Conservation (phyloP, 2,113 vertebrate genomes). For the Channa maculata region DNA sequence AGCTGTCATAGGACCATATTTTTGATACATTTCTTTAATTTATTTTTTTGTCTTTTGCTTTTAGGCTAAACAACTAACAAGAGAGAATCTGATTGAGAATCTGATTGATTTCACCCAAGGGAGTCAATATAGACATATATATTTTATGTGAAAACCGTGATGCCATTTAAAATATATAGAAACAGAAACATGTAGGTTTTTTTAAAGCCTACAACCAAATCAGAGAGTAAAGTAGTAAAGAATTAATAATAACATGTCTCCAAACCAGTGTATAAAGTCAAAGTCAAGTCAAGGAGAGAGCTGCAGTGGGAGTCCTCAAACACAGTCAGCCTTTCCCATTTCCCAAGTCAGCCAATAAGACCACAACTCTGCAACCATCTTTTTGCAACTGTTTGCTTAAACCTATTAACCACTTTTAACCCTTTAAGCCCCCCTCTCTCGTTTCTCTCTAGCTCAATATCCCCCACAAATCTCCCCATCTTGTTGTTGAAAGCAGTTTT, state of each 20-base stretch:
- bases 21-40: too few species aligned
- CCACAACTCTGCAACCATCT: constrained; percentile 43
- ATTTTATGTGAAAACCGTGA: too few species aligned
- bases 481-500: constrained; percentile 14
- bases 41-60: too few species aligned
- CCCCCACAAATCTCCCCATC: constrained; percentile 24
- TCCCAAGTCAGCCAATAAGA: constrained; percentile 40
- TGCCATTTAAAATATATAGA: neutral
- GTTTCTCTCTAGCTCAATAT: constrained; percentile 13
- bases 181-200: neutral
- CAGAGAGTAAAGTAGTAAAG: neutral
- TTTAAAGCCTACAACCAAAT: neutral
- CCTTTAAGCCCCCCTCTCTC: constrained; percentile 15
- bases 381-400: constrained; percentile 50
- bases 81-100: neutral
- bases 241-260: constrained; percentile 1
- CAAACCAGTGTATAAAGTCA: constrained; percentile 44
- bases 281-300: constrained; percentile 60
- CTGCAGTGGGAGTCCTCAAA: constrained; percentile 28
- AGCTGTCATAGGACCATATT: too few species aligned
- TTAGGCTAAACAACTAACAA: too few species aligned
- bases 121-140: too few species aligned
- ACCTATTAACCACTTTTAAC: neutral
- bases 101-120: neutral
- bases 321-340: constrained; percentile 37